These are phyloP conservation scores for Wasmannia auropunctata DNA, from an alignment of 1,140 invertebrate genomes.

Conservation along the genomic window DNA sequence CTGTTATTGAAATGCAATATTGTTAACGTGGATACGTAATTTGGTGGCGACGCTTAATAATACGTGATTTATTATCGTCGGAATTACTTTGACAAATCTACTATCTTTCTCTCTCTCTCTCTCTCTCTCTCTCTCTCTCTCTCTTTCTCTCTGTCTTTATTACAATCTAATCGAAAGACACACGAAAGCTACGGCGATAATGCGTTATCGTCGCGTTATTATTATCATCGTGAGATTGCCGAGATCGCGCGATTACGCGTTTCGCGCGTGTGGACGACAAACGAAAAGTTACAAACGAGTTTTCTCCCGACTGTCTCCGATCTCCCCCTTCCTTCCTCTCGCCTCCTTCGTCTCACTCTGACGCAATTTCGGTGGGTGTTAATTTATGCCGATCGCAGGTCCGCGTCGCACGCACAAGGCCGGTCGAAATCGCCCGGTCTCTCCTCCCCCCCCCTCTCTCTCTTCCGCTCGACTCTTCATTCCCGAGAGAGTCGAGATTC, in stretches of 20 bases:
- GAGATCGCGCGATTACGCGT: conserved; percentile 21
- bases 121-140: not conserved
- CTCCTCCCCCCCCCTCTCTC: no score
- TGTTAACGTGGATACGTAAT: not conserved
- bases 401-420: conserved; percentile 42
- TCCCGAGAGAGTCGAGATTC: conserved; percentile 9
- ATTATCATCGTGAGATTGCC: not conserved
- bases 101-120: not conserved
- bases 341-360: conserved; percentile 1
- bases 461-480: not conserved
- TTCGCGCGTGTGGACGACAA: conserved; percentile 25
- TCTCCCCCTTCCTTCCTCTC: no score
- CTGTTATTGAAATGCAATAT: not conserved
- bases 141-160: not conserved
- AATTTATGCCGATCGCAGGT: conserved; percentile 69
- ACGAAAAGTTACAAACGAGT: conserved; percentile 74
- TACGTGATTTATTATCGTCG: not conserved
- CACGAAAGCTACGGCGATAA: conserved; percentile 34
- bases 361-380: conserved; percentile 73
- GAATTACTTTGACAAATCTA: not conserved
- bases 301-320: conserved; percentile 36
- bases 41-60: not conserved
- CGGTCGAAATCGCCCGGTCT: conserved; percentile 25
- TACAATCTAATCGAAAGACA: conserved; percentile 20
- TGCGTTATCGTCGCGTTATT: conserved; percentile 45